These are phyloP conservation scores for Leucoma salicis DNA, from an alignment of 2,888 invertebrate genomes.

Conservation along the genomic window DNA sequence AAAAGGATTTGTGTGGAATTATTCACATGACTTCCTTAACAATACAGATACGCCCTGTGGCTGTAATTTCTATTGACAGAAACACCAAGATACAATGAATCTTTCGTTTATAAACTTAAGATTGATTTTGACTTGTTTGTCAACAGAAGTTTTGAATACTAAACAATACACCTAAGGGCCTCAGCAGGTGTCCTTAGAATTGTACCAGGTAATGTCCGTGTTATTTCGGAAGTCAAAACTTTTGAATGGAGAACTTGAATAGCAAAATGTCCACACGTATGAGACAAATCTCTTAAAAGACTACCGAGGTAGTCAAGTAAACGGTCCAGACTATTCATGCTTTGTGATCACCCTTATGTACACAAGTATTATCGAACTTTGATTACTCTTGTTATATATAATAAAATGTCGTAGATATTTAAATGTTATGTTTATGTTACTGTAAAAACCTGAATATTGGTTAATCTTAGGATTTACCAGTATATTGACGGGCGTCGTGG, in stretches of 20 bases:
- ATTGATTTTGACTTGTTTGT: constrained; percentile 22
- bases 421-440: no score
- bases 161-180: constrained; percentile 71
- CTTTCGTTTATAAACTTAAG: constrained; percentile 16
- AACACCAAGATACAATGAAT: constrained; percentile 14
- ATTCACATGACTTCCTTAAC: constrained; percentile 74
- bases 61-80: constrained; percentile 46
- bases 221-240: constrained; percentile 50
- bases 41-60: constrained; percentile 80
- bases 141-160: constrained; percentile 39
- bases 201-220: constrained; percentile 58
- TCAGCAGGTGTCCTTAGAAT: constrained; percentile 69
- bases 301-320: background rate
- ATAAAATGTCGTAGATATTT: no score
- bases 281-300: constrained; percentile 26
- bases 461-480: no score
- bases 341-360: background rate
- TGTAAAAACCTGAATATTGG: no score
- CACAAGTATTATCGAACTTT: no score
- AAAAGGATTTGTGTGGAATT: constrained; percentile 76
- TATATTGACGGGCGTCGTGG: no score
- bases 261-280: constrained; percentile 17
- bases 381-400: no score
- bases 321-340: background rate
- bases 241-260: constrained; percentile 31